Conservation (phyloP, 2,888 invertebrate species). For the Synergus japonicus region DNA sequence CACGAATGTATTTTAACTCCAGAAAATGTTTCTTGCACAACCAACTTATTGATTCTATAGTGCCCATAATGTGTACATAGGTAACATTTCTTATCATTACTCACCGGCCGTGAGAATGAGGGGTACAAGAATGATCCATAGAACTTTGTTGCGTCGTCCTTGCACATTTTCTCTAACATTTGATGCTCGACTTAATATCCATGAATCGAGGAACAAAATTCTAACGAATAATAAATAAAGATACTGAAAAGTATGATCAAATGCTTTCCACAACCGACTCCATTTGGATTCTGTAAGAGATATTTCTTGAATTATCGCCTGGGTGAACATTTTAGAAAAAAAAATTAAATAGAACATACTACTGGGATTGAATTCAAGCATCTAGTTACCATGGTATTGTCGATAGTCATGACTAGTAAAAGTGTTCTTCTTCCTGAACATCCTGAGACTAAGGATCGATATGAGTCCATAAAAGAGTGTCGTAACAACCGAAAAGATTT, state of each 20-base stretch:
- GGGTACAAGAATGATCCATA: conserved; percentile 79
- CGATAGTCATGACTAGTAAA: conserved; percentile 63
- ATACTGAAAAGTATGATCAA: conserved; percentile 62
- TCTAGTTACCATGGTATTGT: conserved; percentile 60
- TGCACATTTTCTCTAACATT: conserved; percentile 60
- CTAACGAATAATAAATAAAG: conserved; percentile 69
- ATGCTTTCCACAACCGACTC: conserved; percentile 60
- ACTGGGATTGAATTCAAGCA: neutral
- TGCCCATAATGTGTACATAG: conserved; percentile 1
- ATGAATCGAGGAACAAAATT: conserved; percentile 69
- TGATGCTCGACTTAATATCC: conserved; percentile 69
- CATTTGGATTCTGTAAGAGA: conserved; percentile 66
- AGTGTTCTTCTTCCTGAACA: conserved; percentile 58
- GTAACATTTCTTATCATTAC: conserved; percentile 63
- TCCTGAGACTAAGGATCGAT: conserved; percentile 62
- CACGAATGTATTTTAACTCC: neutral
- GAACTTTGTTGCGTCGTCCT: conserved; percentile 63
- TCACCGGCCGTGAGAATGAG: conserved; percentile 81
- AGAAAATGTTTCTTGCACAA: neutral
- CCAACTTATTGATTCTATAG: neutral
- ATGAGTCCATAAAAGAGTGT: conserved; percentile 60
- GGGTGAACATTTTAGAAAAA: neutral
- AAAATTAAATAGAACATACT: neutral
- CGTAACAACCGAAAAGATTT: conserved; percentile 54
- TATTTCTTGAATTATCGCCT: conserved; percentile 28